Evolutionary conservation across 1,140 invertebrate genomes (phyloP), one percentile per base, ranked within the genome.

Genomic region (Caenorhabditis remanei): DNA sequence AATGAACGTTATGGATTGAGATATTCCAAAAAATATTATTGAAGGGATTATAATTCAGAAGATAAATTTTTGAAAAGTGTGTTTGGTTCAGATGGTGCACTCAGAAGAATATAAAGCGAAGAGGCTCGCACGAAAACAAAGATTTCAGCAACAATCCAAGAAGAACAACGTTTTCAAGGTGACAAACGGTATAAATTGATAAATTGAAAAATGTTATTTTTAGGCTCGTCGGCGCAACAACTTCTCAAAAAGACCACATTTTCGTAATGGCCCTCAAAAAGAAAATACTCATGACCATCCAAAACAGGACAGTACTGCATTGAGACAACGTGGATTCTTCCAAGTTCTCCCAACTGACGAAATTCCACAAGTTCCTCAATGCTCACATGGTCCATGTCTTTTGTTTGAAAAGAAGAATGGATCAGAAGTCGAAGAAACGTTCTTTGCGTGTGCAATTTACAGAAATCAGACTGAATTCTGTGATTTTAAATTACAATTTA

Each of bases 311-410:
- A 79, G 71, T n/a, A 79, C 19, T 11, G n/a, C 46, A 13, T 67
- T 85, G 43, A 85, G 85, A 75, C 63, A 79, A 75, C 65, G 85
- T 13, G 85, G 85, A 71, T 71, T 71, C 43, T 85, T 85, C 40
- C 67, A 65, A 50, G 63, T 85, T 13, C 58, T 85, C 7, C 67
- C 85, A 13, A 85, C 85, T 16, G 85, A 65, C 40, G 85, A 58
- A 19, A 16, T 85, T 4, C 46, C 53, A n/a, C 11, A 75, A 46
- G 67, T 85, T 4, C 85, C 85, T 24, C 65, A 75, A 24, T 85
- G 85, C 24, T 85, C 85, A 16, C 85, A 85, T 58, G 85, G 86
- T 0, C 86, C 86, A 32, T 87, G 86, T 67, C 86, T 87, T 50
- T 21, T 87, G 16, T 87, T 87, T n/a, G 86, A 71, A 41, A 83